Conservation (phyloP, 2,797 vertebrate genomes). For the Micropoecilia bifurca region DNA sequence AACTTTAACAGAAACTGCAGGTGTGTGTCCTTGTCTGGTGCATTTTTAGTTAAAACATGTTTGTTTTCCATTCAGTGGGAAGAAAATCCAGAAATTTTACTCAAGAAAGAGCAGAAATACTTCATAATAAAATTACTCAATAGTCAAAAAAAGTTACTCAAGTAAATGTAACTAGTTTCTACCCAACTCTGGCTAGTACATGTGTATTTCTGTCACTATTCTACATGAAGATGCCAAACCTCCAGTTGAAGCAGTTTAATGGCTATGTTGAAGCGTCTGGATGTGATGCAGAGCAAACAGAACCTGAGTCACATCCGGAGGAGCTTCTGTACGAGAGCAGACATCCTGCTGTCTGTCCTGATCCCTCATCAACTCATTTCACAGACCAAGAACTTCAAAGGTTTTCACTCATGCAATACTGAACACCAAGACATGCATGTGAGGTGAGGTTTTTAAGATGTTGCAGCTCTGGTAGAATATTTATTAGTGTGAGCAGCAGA, state of each 20-base stretch:
- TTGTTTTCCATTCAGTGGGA: too few relatives aligned
- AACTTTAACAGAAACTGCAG: too few relatives aligned
- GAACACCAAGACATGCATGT: neutral
- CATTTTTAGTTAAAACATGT: too few relatives aligned
- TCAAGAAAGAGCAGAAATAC: too few relatives aligned
- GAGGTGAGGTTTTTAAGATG: neutral
- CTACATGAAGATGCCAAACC: neutral
- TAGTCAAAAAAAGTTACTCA: too few relatives aligned
- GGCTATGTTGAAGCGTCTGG: neutral
- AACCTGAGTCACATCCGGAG: neutral
- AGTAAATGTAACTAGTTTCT: too few relatives aligned
- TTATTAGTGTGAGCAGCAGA: neutral
- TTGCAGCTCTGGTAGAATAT: neutral
- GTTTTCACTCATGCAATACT: neutral
- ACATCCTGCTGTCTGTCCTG: neutral
- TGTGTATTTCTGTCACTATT: neutral
- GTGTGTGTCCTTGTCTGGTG: too few relatives aligned
- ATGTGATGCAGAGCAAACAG: neutral
- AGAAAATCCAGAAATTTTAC: too few relatives aligned
- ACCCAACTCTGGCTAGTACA: too few relatives aligned
- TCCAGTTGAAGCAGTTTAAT: neutral
- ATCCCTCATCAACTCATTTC: neutral
- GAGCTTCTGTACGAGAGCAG: neutral
- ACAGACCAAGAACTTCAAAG: neutral
- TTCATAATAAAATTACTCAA: too few relatives aligned